A percentile compares a stretch with the other conserved stretches of the same genome.
Conservation (phyloP, 23 tunicate species). For the Corella eumyota region DNA sequence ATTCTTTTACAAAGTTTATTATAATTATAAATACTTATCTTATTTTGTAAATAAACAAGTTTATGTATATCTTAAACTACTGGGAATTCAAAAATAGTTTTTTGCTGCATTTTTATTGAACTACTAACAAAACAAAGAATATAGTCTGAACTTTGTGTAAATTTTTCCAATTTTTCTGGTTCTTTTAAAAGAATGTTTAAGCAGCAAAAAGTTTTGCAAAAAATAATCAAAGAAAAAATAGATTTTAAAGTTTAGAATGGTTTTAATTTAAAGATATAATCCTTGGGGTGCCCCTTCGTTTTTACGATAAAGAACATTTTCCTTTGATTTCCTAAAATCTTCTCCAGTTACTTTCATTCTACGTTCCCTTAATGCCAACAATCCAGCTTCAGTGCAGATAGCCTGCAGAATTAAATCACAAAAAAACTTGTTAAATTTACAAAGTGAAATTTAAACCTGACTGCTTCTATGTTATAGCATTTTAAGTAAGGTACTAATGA, state of each 20-base stretch:
- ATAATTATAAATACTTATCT: too few relatives aligned
- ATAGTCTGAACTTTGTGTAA: background rate
- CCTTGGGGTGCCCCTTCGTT: constrained; percentile 98
- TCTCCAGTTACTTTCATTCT: constrained; percentile 93
- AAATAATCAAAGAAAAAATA: background rate
- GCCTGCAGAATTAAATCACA: background rate
- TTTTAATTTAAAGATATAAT: constrained; percentile 39
- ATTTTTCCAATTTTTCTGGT: background rate
- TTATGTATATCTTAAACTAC: too few relatives aligned
- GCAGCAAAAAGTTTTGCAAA: background rate
- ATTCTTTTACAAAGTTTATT: too few relatives aligned
- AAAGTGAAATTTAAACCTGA: too few relatives aligned
- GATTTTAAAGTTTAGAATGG: background rate
- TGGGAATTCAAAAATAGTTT: too few relatives aligned
- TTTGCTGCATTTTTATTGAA: too few relatives aligned
- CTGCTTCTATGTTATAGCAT: too few relatives aligned
- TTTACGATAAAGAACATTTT: constrained; percentile 92
- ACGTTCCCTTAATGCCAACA: constrained; percentile 87
- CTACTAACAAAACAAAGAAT: too few relatives aligned
- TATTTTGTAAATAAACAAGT: too few relatives aligned
- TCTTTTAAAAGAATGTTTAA: background rate
- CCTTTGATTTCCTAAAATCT: constrained; percentile 91
- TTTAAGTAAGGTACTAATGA: too few relatives aligned
- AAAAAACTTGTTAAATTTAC: background rate
- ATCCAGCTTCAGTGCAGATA: constrained; percentile 98